Evolutionary conservation across 2,888 invertebrate species (phyloP).

Genomic region (Anthrax anthrax): DNA sequence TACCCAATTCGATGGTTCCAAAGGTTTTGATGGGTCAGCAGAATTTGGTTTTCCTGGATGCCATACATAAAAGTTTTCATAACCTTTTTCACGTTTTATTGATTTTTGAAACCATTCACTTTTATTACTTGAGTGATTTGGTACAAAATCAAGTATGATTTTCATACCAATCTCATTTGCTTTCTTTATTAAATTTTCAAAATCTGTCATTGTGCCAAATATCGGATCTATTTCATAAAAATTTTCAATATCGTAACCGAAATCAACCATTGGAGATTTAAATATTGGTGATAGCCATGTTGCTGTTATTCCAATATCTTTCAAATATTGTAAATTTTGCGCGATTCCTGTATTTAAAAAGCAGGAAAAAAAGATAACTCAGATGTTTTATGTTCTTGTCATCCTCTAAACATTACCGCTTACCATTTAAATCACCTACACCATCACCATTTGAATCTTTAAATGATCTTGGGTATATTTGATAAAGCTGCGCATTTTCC

Average conservation of each 20-base stretch:
- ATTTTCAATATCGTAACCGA: constrained; percentile 76
- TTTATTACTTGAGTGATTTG: constrained; percentile 64
- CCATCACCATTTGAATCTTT: constrained; percentile 73
- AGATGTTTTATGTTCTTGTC: no score
- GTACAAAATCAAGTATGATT: constrained; percentile 53
- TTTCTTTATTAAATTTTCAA: constrained; percentile 41
- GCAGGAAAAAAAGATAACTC: no score
- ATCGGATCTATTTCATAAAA: constrained; percentile 55
- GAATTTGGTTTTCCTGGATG: constrained; percentile 39
- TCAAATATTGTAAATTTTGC: constrained; percentile 45
- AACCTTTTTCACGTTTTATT: constrained; percentile 42
- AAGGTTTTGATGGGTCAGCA: constrained; percentile 15
- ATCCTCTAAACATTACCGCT: constrained; percentile 43
- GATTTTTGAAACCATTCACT: constrained; percentile 77
- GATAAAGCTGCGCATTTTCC: constrained; percentile 68
- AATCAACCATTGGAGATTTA: constrained; percentile 69
- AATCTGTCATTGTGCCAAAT: constrained; percentile 62
- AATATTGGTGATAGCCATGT: constrained; percentile 79
- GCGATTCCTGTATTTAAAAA: constrained; percentile 43
- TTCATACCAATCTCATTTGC: constrained; percentile 43
- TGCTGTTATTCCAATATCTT: constrained; percentile 53
- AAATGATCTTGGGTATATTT: constrained; percentile 75
- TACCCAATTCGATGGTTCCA: constrained; percentile 26
- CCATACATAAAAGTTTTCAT: constrained; percentile 66
- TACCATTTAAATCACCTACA: constrained; percentile 72